phyloP scores from a whole-genome alignment of 2,888 invertebrate genomes.

The Ochropleura plecta region DNA sequence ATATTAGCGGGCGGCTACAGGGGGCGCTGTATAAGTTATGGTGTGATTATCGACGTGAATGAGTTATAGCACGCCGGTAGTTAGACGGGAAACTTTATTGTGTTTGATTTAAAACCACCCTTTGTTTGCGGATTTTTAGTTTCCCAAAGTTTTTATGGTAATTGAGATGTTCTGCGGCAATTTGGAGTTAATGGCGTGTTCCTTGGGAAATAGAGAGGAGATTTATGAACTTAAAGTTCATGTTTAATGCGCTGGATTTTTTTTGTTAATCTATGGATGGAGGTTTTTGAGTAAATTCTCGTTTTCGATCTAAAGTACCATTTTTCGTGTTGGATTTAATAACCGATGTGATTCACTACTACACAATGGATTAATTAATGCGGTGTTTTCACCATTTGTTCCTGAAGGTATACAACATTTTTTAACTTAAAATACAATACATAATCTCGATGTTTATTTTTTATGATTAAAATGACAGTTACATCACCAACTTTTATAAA shows the following conservation, averaged over 20 bases:
- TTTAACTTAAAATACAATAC: neutral
- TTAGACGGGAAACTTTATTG: slow-evolving; percentile 64
- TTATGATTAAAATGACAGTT: neutral
- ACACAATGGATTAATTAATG: neutral
- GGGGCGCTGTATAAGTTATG: slow-evolving; percentile 62
- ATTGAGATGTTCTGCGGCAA: slow-evolving; percentile 64
- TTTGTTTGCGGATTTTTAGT: slow-evolving; percentile 65
- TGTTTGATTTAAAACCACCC: slow-evolving; percentile 68
- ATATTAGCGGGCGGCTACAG: slow-evolving; percentile 61
- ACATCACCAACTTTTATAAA: neutral
- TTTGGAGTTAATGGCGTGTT: slow-evolving; percentile 64
- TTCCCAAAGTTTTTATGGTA: slow-evolving; percentile 60
- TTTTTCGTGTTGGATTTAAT: neutral
- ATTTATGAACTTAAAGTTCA: slow-evolving; percentile 51
- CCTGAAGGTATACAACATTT: neutral
- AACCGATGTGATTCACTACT: neutral
- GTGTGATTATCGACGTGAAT: slow-evolving; percentile 68
- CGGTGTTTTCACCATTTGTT: neutral
- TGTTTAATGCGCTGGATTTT: slow-evolving; percentile 24
- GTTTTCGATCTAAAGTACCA: neutral
- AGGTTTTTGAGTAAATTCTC: neutral
- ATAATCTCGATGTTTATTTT: neutral
- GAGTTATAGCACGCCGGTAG: slow-evolving; percentile 61
- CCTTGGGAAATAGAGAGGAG: slow-evolving; percentile 50
- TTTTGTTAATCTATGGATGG: slow-evolving; percentile 8